A percentile compares a stretch with the other conserved stretches of the same genome.
Conservation (phyloP, 2,888 invertebrate genomes). For the Druceiella hillmani region DNA sequence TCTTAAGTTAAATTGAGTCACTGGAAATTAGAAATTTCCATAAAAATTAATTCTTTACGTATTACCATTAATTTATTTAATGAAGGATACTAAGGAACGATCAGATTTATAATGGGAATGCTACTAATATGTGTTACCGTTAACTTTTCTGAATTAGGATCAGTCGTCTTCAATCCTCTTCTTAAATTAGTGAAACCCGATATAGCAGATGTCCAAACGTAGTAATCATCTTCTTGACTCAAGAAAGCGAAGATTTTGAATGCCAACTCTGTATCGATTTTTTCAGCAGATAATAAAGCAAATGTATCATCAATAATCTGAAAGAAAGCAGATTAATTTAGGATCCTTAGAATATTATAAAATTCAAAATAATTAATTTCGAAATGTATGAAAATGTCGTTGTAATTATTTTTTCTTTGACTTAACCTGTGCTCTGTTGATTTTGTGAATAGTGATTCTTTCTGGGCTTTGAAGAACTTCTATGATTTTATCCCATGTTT, state of each 20-base stretch:
- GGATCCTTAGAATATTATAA: too few species aligned
- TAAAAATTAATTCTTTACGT: too few species aligned
- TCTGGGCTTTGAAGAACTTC: constrained; percentile 35
- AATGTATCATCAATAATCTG: constrained; percentile 44
- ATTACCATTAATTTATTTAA: too few species aligned
- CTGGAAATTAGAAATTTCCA: too few species aligned
- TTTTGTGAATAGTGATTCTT: constrained; percentile 50
- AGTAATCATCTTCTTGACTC: constrained; percentile 58
- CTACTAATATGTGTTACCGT: too few species aligned
- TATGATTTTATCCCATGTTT: constrained; percentile 50
- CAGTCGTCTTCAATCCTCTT: too few species aligned
- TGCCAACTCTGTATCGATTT: constrained; percentile 38
- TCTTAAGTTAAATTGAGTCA: too few species aligned
- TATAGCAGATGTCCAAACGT: constrained; percentile 73
- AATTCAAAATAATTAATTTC: too few species aligned
- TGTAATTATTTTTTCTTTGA: constrained; percentile 5
- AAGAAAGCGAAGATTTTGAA: constrained; percentile 60
- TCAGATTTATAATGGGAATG: too few species aligned
- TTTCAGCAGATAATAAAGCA: constrained; percentile 37
- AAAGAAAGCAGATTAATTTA: constrained; percentile 22
- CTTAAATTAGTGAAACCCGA: constrained; percentile 46
- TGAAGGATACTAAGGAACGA: too few species aligned
- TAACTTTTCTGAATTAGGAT: too few species aligned
- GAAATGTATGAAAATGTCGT: too few species aligned
- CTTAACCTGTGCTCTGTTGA: constrained; percentile 71